A percentile compares a stretch with the other conserved stretches of the same genome.
phyloP scores from a whole-genome alignment of 2,113 vertebrate genomes.

The Podilymbus podiceps region DNA sequence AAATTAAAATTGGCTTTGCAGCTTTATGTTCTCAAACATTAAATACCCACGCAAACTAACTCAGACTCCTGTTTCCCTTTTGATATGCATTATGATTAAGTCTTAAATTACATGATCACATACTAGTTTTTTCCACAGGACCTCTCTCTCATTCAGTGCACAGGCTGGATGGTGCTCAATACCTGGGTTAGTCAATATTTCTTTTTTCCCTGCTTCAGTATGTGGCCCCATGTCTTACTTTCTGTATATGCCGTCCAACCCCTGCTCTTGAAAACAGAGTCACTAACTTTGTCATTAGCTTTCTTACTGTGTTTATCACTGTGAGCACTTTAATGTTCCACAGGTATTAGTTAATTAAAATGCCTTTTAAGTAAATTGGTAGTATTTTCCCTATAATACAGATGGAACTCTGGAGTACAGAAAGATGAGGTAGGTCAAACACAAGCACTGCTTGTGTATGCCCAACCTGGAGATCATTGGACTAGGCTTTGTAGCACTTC shows the following conservation, averaged over 20 bases:
- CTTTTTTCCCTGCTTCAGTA: constrained; percentile 58
- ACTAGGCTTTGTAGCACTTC: neutral
- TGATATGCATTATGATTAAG: neutral
- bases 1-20: neutral
- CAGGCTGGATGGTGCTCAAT: constrained; percentile 68
- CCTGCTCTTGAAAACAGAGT: neutral
- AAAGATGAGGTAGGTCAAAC: neutral
- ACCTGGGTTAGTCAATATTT: constrained; percentile 63
- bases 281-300: constrained; percentile 16
- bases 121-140: constrained; percentile 62
- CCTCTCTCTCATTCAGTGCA: constrained; percentile 61
- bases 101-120: constrained; percentile 52
- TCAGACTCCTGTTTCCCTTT: neutral
- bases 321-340: neutral
- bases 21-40: neutral
- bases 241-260: constrained; percentile 21
- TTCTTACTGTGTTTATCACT: constrained; percentile 14
- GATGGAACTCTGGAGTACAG: neutral
- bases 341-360: neutral
- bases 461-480: neutral
- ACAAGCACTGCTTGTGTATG: neutral
- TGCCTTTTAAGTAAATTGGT: neutral
- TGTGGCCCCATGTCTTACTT: constrained; percentile 36
- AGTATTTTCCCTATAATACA: neutral
- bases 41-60: neutral